Percentiles rank a stretch among this genome's conserved stretches.
These are phyloP conservation scores for Melitaea cinxia DNA, from an alignment of 1,140 invertebrate genomes.

Conservation along the genomic window DNA sequence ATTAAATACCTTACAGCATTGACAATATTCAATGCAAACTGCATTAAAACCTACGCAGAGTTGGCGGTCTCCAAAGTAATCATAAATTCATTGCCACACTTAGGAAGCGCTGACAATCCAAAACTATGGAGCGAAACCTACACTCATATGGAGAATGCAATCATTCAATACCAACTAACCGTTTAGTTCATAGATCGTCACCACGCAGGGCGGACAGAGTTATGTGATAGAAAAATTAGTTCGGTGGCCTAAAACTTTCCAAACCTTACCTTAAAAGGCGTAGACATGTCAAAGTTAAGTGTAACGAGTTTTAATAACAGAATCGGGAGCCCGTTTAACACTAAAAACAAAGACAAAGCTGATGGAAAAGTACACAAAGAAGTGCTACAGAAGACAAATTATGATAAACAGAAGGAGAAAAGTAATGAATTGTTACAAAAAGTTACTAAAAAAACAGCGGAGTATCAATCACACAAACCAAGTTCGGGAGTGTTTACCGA, in stretches of 20 bases:
- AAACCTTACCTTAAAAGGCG: conserved; percentile 41
- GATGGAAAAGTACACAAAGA: conserved; percentile 55
- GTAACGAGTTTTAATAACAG: conserved; percentile 70
- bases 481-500: conserved; percentile 73
- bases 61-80: conserved; percentile 51
- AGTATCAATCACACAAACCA: conserved; percentile 70
- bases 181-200: conserved; percentile 61
- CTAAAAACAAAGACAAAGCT: conserved; percentile 43
- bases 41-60: conserved; percentile 61
- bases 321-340: conserved; percentile 68
- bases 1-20: conserved; percentile 46
- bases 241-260: conserved; percentile 55
- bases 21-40: conserved; percentile 73
- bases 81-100: conserved; percentile 77
- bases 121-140: conserved; percentile 79
- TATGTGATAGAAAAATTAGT: conserved; percentile 55
- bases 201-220: conserved; percentile 55
- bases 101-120: conserved; percentile 70
- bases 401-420: conserved; percentile 66
- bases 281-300: conserved; percentile 65
- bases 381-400: conserved; percentile 57
- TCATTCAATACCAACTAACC: conserved; percentile 54
- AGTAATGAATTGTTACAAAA: conserved; percentile 68
- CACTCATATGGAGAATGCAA: conserved; percentile 58
- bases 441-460: conserved; percentile 69